Base-by-base conservation (phyloP, 2,888 invertebrate genomes). In the Agrotis ipsilon region DNA sequence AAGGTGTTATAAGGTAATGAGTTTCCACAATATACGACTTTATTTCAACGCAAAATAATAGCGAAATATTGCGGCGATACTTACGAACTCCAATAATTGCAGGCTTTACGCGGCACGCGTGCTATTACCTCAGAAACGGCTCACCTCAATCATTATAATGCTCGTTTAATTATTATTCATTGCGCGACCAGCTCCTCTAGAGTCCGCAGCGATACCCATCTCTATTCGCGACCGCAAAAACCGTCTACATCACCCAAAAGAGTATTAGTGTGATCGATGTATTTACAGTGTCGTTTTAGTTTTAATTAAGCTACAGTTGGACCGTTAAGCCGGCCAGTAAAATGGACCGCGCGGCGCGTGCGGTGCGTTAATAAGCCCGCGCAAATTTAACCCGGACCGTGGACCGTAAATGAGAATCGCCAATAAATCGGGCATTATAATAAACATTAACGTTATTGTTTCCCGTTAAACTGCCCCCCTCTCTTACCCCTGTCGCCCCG, bases 391-490 rank as follows among this genome's bases (percentile, higher is more conserved):
- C 92, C 90, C 88, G 86, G 82, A 87, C 83, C 89, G 89, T 86
- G 86, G 86, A 87, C 91, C 91, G 89, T 94, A 93, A 95, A 94
- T 93, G 94, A 90, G 93, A 93, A 96, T 94, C 91, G 90, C 92
- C 92, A 92, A 94, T 95, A 94, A 96, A 96, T 94, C 92, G 94
- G 91, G 87, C 92, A 93, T 95, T 94, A 96, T 95, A 95, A 95
- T 95, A 93, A 94, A 93, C 94, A 93, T 94, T 94, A 94, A 91
- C 93, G 92, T 94, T 94, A 95, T 94, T 94, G 94, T 93, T 93
- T 92, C 89, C 90, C 92, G 91, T 92, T 94, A 93, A 93, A 90
- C 90, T 74, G 86, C 18, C 74, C 80, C 84, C 83, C 80, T 21
- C 32, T n/a, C 32, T 14, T 45, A 90, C 89, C 80, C 84, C 83